Percentiles rank a stretch among this genome's conserved stretches.
Conservation (phyloP, 2,888 invertebrate species). For the Mythimna loreyi region DNA sequence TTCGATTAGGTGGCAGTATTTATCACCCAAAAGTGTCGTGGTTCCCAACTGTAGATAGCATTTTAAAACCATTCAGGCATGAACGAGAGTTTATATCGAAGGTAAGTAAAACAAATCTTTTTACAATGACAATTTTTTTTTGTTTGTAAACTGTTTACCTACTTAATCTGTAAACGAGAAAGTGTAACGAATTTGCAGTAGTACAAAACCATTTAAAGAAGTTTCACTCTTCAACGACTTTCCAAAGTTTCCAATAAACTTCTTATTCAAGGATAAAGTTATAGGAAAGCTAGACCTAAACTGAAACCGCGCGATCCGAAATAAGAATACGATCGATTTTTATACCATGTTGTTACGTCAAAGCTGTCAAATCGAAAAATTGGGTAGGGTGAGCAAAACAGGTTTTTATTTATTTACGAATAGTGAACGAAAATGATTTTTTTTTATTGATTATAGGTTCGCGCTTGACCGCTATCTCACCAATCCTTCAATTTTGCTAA, state of each 20-base stretch:
- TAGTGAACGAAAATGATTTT: too few relatives aligned
- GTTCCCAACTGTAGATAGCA: constrained; percentile 47
- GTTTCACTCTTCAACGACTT: background rate
- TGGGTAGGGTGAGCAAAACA: too few relatives aligned
- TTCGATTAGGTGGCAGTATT: constrained; percentile 21
- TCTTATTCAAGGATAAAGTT: background rate
- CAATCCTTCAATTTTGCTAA: too few relatives aligned
- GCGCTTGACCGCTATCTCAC: too few relatives aligned
- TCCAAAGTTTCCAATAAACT: background rate
- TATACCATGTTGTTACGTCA: too few relatives aligned
- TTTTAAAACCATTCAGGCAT: constrained; percentile 39
- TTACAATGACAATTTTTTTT: background rate
- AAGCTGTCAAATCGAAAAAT: too few relatives aligned
- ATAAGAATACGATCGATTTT: too few relatives aligned
- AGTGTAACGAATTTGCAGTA: background rate
- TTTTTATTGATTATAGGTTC: too few relatives aligned
- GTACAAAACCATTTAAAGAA: background rate
- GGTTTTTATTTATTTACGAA: too few relatives aligned
- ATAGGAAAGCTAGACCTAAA: background rate
- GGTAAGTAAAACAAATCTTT: constrained; percentile 32
- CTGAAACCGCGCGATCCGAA: background rate
- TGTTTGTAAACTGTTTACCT: background rate
- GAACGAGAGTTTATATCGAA: constrained; percentile 30
- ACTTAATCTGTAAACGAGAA: background rate
- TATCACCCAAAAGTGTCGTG: constrained; percentile 52